Percentiles rank a stretch among this genome's conserved stretches.
phyloP scores from a whole-genome alignment of 1,140 invertebrate species.

The Drosophila subobscura region DNA sequence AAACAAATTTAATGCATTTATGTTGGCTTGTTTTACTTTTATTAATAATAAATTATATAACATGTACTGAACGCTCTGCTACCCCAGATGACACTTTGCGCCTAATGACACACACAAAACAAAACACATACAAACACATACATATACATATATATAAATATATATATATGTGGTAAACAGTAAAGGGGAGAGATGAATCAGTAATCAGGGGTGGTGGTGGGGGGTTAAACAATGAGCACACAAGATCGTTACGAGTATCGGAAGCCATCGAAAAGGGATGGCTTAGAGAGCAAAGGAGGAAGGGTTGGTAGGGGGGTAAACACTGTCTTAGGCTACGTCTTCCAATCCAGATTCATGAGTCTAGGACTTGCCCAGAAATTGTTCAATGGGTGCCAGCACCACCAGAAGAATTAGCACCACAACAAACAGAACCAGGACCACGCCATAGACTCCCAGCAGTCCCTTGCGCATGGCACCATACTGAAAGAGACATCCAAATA shows the following conservation, averaged over 20 bases:
- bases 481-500: constrained; percentile 83
- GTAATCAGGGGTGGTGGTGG: constrained; percentile 5
- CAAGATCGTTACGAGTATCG: constrained; percentile 34
- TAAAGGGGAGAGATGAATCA: neutral
- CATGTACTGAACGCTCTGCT: constrained; percentile 68
- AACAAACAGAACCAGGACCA: constrained; percentile 87
- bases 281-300: too few relatives aligned
- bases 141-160: constrained; percentile 25
- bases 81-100: constrained; percentile 53
- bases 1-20: constrained; percentile 49
- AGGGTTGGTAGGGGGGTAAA: neutral
- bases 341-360: constrained; percentile 3
- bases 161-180: too few relatives aligned
- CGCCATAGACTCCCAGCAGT: constrained; percentile 89
- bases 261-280: neutral
- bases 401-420: constrained; percentile 89
- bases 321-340: neutral
- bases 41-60: constrained; percentile 81
- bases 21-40: constrained; percentile 73
- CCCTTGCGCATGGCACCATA: constrained; percentile 89
- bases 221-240: constrained; percentile 43
- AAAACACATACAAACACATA: constrained; percentile 5
- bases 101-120: constrained; percentile 66
- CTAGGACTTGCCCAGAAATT: constrained; percentile 51
- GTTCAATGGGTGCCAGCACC: constrained; percentile 89